Percentiles rank a stretch among this genome's conserved stretches.
Conservation (phyloP, 2,888 invertebrate species). For the Aphodius sticticus region DNA sequence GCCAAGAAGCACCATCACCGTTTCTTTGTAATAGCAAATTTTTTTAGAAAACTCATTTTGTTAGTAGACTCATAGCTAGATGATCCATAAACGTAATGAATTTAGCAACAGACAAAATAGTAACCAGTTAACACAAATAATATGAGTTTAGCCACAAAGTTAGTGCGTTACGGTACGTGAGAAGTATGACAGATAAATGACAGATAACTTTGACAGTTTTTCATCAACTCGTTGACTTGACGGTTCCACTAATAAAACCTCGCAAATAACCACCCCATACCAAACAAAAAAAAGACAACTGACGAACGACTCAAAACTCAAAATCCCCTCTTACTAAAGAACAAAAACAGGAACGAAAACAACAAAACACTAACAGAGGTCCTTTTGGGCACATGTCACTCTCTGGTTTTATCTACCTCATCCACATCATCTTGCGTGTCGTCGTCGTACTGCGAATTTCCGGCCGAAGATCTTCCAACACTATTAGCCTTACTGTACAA, state of each 20-base stretch:
- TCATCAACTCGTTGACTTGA: no score
- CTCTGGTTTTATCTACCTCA: constrained; percentile 63
- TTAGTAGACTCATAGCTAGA: no score
- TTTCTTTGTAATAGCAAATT: no score
- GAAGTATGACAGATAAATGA: no score
- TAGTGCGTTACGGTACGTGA: no score
- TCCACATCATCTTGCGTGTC: constrained; percentile 68
- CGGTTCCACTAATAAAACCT: neutral
- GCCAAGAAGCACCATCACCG: no score
- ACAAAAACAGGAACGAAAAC: neutral
- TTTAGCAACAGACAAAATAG: no score
- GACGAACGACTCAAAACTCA: neutral
- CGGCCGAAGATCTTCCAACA: constrained; percentile 31
- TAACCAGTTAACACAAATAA: no score
- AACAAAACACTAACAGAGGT: constrained; percentile 9
- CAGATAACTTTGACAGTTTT: no score
- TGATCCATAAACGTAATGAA: no score
- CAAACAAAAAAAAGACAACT: neutral
- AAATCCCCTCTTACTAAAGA: neutral
- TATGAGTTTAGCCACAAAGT: no score
- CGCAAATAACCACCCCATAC: neutral
- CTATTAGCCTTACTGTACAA: constrained; percentile 70
- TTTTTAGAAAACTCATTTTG: no score
- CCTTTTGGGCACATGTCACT: neutral
- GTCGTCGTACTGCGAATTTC: constrained; percentile 64